These are phyloP conservation scores for Serinus canaria DNA, from an alignment of 2,113 vertebrate genomes.

Conservation along the genomic window DNA sequence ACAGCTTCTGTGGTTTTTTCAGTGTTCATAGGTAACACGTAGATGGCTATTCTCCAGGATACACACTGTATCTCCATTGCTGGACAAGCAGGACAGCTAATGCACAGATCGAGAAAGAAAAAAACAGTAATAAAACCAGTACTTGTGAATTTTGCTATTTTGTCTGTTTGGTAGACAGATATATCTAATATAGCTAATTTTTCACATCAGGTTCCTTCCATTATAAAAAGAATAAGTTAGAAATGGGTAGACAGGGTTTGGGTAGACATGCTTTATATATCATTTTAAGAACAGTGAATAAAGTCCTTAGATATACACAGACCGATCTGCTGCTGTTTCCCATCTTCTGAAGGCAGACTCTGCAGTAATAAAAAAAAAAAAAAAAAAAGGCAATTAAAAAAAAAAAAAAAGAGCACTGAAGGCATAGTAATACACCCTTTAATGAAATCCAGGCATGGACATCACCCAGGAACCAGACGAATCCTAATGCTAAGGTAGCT, in stretches of 20 bases:
- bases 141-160: not conserved
- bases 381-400: not conserved
- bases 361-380: not conserved
- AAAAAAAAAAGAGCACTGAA: not conserved
- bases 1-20: not conserved
- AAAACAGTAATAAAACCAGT: rapidly evolving
- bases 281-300: not conserved
- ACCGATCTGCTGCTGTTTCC: not conserved
- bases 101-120: not conserved
- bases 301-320: not conserved
- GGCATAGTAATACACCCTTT: not conserved
- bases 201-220: not conserved
- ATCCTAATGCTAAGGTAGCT: rapidly evolving
- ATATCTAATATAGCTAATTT: not conserved
- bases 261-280: not conserved
- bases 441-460: not conserved
- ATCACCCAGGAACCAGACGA: not conserved
- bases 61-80: not conserved
- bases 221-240: not conserved
- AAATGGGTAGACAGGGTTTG: not conserved
- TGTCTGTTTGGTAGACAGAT: not conserved
- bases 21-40: not conserved
- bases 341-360: not conserved
- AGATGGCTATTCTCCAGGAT: not conserved
- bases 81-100: not conserved